Conservation (phyloP, 2,113 vertebrate genomes). For the Chroicocephalus ridibundus region DNA sequence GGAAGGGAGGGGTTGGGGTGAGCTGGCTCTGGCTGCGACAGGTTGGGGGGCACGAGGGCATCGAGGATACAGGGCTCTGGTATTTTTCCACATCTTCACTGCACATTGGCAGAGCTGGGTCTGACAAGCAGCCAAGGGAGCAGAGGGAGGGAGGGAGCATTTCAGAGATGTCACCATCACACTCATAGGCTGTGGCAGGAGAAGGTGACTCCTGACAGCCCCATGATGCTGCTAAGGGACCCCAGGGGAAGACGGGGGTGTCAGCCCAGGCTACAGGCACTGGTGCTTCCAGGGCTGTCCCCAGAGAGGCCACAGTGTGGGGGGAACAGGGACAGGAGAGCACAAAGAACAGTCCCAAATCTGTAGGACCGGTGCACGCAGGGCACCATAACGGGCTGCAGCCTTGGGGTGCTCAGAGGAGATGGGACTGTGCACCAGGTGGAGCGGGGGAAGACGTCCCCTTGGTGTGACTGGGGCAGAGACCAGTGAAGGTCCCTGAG, state of each 20-base stretch:
- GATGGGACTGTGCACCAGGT: rapidly evolving
- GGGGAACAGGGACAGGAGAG: not conserved
- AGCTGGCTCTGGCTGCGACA: not conserved
- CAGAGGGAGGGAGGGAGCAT: not conserved
- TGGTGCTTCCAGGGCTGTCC: not conserved
- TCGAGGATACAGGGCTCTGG: not conserved
- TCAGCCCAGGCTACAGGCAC: not conserved
- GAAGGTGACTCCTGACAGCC: not conserved
- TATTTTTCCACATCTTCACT: not conserved
- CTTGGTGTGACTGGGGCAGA: not conserved
- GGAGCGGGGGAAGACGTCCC: not conserved
- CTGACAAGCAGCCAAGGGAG: not conserved
- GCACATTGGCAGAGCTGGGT: not conserved
- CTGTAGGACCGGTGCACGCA: not conserved
- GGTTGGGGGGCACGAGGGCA: not conserved
- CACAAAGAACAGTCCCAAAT: not conserved
- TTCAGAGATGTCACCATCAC: not conserved
- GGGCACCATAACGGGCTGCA: rapidly evolving
- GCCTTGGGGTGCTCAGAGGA: not conserved
- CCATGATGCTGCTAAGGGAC: not conserved
- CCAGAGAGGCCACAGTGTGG: not conserved
- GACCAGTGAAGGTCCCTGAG: rapidly evolving
- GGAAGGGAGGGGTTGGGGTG: not conserved
- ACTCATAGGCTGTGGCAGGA: not conserved
- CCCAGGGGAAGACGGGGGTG: not conserved